These are phyloP conservation scores for Desmodus rotundus DNA, from an alignment of 2,113 vertebrate genomes.

Conservation along the genomic window DNA sequence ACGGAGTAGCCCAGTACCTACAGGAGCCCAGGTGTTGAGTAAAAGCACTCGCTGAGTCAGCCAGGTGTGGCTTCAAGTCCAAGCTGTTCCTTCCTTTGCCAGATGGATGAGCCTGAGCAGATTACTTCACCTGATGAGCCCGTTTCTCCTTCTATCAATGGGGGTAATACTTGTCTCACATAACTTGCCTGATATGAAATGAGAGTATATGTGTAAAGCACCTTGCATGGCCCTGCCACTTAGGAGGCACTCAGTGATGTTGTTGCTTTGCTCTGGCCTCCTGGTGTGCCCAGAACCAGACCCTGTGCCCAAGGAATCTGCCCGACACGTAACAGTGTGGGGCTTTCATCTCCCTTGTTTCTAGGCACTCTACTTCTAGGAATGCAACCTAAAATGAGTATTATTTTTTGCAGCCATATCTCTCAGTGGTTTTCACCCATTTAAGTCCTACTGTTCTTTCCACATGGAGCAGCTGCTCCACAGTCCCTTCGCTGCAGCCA, in stretches of 20 bases:
- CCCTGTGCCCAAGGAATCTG: neutral
- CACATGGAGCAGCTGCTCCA: neutral
- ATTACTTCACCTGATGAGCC: neutral
- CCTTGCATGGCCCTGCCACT: neutral
- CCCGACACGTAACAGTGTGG: neutral
- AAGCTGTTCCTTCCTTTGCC: neutral
- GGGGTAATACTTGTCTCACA: neutral
- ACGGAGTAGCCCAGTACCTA: neutral
- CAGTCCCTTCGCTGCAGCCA: neutral
- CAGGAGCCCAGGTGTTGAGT: neutral
- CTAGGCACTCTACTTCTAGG: neutral
- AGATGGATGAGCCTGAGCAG: neutral
- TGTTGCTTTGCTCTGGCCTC: neutral
- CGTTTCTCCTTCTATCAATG: neutral
- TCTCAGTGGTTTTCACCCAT: neutral
- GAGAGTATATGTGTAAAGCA: neutral
- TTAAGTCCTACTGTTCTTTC: neutral
- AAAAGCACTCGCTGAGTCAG: neutral
- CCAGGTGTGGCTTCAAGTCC: neutral
- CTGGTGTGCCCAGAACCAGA: neutral
- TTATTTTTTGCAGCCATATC: neutral
- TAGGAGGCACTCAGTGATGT: neutral
- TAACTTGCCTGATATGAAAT: neutral
- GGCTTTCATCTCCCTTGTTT: neutral
- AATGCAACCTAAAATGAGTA: neutral